Evolutionary conservation across 2,888 invertebrate species (phyloP).

Genomic region (Bibio marci): DNA sequence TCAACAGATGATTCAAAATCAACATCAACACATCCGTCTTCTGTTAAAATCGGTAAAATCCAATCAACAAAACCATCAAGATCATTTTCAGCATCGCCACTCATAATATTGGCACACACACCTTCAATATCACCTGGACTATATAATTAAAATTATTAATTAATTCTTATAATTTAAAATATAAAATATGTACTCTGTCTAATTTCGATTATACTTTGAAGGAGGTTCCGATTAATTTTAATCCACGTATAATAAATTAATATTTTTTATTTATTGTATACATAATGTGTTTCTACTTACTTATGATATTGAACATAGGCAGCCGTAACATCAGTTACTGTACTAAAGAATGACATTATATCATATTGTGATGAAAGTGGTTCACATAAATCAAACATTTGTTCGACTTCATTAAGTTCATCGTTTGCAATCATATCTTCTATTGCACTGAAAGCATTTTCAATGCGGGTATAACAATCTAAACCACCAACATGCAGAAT

Average conservation of each 20-base stretch:
- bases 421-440: constrained; percentile 4
- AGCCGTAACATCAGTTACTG: constrained; percentile 4
- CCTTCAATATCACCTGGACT: constrained; percentile 15
- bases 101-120: constrained; percentile 15
- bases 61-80: constrained; percentile 6
- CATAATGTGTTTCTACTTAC: neutral
- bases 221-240: no score
- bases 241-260: no score
- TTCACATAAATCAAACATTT: constrained; percentile 6
- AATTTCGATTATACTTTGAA: no score
- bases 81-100: neutral
- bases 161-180: neutral
- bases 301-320: constrained; percentile 6
- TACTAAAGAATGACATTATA: constrained; percentile 3
- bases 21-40: constrained; percentile 9
- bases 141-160: neutral
- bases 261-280: no score
- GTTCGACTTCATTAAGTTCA: neutral
- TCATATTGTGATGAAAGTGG: constrained; percentile 2
- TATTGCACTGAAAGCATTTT: constrained; percentile 5
- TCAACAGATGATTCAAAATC: constrained; percentile 11
- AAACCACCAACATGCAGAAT: constrained; percentile 5
- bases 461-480: constrained; percentile 3
- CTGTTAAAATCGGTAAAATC: neutral
- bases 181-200: no score